Conservation (phyloP, 2,888 invertebrate genomes). For the Rutpela maculata region DNA sequence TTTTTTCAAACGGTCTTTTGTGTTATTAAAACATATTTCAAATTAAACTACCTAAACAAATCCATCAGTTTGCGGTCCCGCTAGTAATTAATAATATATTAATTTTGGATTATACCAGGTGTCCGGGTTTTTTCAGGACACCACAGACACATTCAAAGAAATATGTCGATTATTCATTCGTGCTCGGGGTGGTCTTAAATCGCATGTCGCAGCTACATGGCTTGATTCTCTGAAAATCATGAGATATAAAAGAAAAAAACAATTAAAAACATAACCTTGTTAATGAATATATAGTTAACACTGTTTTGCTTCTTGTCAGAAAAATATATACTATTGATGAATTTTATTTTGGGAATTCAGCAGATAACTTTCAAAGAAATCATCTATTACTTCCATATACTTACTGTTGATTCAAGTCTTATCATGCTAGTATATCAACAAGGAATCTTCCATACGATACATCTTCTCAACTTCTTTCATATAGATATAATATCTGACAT, state of each 20-base stretch:
- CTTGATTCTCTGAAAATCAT: neutral
- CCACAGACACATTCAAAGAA: neutral
- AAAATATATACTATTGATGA: too few species aligned
- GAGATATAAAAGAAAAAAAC: neutral
- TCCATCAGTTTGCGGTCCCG: neutral
- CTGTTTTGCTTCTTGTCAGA: too few species aligned
- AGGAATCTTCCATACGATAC: too few species aligned
- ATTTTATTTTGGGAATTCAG: too few species aligned
- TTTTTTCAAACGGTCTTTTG: conserved; percentile 37
- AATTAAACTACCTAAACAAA: conserved; percentile 10
- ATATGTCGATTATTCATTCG: neutral
- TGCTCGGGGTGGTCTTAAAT: neutral
- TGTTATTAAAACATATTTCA: conserved; percentile 26
- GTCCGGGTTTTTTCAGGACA: conserved; percentile 4
- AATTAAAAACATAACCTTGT: too few species aligned
- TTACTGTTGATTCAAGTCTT: too few species aligned
- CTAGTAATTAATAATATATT: conserved; percentile 16
- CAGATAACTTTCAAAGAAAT: too few species aligned
- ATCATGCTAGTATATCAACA: too few species aligned
- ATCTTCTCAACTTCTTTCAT: too few species aligned
- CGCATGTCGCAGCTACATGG: neutral
- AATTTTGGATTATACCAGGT: conserved; percentile 7
- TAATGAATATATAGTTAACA: too few species aligned
- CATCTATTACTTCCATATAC: too few species aligned
- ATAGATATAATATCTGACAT: too few species aligned